Evolutionary conservation across 1,140 invertebrate genomes (phyloP).

Genomic region (Drosophila seguyi): DNA sequence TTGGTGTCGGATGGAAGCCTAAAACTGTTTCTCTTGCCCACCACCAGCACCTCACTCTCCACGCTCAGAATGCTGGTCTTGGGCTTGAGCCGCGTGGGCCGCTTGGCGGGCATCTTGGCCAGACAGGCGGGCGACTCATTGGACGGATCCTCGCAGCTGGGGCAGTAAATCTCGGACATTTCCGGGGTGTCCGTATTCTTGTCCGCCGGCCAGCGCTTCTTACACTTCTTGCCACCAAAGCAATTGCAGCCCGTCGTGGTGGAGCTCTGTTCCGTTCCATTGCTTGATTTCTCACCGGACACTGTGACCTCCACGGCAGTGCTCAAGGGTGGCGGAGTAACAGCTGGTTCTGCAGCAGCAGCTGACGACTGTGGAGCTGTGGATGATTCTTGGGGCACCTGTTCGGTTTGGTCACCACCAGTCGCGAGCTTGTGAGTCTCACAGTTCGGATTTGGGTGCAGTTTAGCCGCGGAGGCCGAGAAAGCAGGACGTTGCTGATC

Average conservation of each 20-base stretch:
- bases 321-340: conserved; percentile 72
- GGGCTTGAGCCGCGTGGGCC: conserved; percentile 75
- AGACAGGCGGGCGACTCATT: conserved; percentile 86
- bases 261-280: conserved; percentile 53
- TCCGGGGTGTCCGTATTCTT: conserved; percentile 69
- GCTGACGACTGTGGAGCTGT: conserved; percentile 21
- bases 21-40: conserved; percentile 68
- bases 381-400: conserved; percentile 25
- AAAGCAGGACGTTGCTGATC: conserved; percentile 85
- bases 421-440: conserved; percentile 59
- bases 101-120: conserved; percentile 85
- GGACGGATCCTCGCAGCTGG: conserved; percentile 85
- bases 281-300: conserved; percentile 49
- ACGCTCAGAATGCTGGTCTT: conserved; percentile 76
- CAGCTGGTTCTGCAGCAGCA: conserved; percentile 45
- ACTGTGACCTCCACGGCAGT: conserved; percentile 73
- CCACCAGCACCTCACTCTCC: conserved; percentile 82
- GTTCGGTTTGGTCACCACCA: conserved; percentile 34
- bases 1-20: conserved; percentile 52
- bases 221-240: conserved; percentile 84
- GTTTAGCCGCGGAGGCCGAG: conserved; percentile 84
- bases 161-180: conserved; percentile 86
- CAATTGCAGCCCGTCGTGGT: conserved; percentile 81
- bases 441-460: conserved; percentile 80
- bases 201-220: conserved; percentile 81